A percentile compares a stretch with the other conserved stretches of the same genome.
Conservation (phyloP, 1,140 invertebrate genomes). For the Macrobrachium rosenbergii region DNA sequence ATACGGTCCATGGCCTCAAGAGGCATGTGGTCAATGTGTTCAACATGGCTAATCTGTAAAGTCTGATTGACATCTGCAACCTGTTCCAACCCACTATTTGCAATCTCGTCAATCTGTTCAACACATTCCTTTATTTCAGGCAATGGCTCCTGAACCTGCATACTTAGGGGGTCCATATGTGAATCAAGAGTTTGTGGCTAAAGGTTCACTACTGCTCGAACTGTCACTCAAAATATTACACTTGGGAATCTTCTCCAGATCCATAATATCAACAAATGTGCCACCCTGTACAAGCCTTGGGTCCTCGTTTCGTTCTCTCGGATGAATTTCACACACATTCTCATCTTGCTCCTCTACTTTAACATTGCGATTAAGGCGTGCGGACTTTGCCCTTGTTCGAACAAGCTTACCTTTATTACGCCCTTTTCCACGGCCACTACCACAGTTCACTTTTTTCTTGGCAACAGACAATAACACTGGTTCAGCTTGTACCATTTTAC, state of each 20-base stretch:
- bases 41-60: slow-evolving; percentile 48
- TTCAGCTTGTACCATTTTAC: slow-evolving; percentile 47
- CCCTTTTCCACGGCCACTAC: slow-evolving; percentile 6
- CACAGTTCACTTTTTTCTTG: slow-evolving; percentile 38
- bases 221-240: too few relatives aligned
- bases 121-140: slow-evolving; percentile 41
- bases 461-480: slow-evolving; percentile 44
- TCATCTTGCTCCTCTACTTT: slow-evolving; percentile 52
- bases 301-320: background rate
- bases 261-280: slow-evolving; percentile 10
- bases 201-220: slow-evolving; percentile 1
- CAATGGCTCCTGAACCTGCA: slow-evolving; percentile 14
- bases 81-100: slow-evolving; percentile 31
- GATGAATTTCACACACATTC: background rate
- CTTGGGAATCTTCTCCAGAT: too few relatives aligned
- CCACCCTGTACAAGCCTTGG: slow-evolving; percentile 5
- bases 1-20: slow-evolving; percentile 54
- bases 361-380: slow-evolving; percentile 49
- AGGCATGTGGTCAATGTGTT: slow-evolving; percentile 56
- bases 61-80: slow-evolving; percentile 44
- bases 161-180: background rate
- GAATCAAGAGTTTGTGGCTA: slow-evolving; percentile 2
- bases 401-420: slow-evolving; percentile 20
- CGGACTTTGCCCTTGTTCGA: slow-evolving; percentile 30
- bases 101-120: slow-evolving; percentile 42